Conservation (phyloP, 2,113 vertebrate species). For the Etheostoma cragini region DNA sequence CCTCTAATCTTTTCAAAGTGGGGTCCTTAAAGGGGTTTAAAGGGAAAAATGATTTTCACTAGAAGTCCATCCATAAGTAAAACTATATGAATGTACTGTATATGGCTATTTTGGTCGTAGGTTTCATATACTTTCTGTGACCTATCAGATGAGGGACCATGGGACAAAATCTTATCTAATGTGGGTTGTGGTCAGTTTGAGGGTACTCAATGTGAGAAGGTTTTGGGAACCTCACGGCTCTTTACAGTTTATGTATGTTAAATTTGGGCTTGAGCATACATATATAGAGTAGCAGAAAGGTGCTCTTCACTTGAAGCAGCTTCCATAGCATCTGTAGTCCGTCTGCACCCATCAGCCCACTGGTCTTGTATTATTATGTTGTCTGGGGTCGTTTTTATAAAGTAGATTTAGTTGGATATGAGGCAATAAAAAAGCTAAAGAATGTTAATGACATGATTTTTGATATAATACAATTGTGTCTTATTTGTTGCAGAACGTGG, state of each 20-base stretch:
- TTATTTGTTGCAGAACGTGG: conserved; percentile 52
- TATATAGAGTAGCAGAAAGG: neutral
- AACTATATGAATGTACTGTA: too few species aligned
- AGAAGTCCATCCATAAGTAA: too few species aligned
- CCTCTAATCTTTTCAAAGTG: conserved; percentile 52
- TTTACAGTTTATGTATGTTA: neutral
- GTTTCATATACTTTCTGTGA: too few species aligned
- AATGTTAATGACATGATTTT: conserved; percentile 61
- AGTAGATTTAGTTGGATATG: conserved; percentile 7
- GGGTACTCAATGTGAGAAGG: too few species aligned
- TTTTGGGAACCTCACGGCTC: too few species aligned
- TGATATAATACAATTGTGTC: conserved; percentile 31
- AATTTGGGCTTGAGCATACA: neutral
- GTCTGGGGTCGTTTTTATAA: neutral
- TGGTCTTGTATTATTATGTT: conserved; percentile 17
- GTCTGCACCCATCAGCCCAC: neutral
- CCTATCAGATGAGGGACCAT: too few species aligned
- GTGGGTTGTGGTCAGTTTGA: too few species aligned
- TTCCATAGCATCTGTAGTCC: neutral
- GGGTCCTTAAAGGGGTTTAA: too few species aligned
- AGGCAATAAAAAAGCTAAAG: conserved; percentile 45
- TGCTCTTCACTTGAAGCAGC: neutral
- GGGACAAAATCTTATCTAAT: too few species aligned
- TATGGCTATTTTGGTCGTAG: too few species aligned
- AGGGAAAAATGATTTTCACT: too few species aligned